Base-by-base conservation (phyloP, 2,797 vertebrate species). In the Smutsia temminckii region DNA sequence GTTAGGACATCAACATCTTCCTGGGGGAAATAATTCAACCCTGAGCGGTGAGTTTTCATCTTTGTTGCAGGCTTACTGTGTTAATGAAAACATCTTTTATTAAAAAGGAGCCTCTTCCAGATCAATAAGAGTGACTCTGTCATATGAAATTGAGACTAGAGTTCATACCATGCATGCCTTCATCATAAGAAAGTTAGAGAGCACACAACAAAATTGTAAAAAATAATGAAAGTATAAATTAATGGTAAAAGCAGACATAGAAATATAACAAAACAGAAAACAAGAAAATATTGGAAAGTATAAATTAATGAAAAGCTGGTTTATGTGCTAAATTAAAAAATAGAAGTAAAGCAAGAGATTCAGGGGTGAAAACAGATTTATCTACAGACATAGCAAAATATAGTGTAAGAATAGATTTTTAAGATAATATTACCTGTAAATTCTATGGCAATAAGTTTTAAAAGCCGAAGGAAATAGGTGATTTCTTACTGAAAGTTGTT, bases 291-390 rank as follows among this genome's bases (percentile, higher is more conserved):
- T 64, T 80, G 8, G 21, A 74, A 79, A 84, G 25, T 37, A 79
- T 63, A 88, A 74, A 63, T 80, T 80, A 75, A 74, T 77, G 55
- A 64, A 81, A 77, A 34, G 5, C 7, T 85, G 27, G n/a, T 74
- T 55, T 78, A 71, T 59, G 12, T 78, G 14, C 37, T 64, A 80
- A 6, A 42, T 59, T 79, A 27, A 81, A 59, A 61, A 71, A 57
- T 25, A 74, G 40, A 53, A 37, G 21, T 49, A 34, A 75, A 68
- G 21, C 27, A 42, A 23, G 61, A 8, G 75, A 16, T 57, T 86
- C 78, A 90, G 55, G 37, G 75, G 81, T 75, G 37, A 94, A 86
- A 93, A 77, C n/a, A 69, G 8, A 53, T 78, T 77, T 66, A 69
- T 37, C 9, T 17, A 53, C 16, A 74, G 20, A 57, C 18, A 57